Evolutionary conservation across 2,888 invertebrate genomes (phyloP), one percentile per base, ranked within the genome.

Genomic region (Hololepta plana): DNA sequence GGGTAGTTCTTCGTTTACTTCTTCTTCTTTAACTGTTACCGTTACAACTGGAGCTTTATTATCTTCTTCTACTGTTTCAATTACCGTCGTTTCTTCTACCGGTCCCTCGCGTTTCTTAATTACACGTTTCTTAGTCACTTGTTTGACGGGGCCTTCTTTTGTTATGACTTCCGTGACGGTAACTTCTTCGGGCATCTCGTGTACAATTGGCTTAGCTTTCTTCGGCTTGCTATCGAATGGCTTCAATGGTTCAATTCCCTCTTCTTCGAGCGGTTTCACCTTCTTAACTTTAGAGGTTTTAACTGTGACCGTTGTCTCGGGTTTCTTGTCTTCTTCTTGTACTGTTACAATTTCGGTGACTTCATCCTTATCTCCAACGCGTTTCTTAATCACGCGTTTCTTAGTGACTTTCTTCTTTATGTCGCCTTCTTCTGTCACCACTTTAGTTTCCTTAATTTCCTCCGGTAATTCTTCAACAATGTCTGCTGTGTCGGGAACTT

Each of bases 81-180:
- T 51, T 38, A 54, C 53, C 2, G 53, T 55, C 11, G 49, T 45
- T 39, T 56, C 49, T 32, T 47, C 38, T 34, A 51, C 44, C 30
- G 45, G 43, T 12, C 41, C 45, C 15, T 13, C 39, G 4, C 39
- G 38, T 29, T 41, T 56, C 35, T 55, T 63, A 2, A 60, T 53
- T 3, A 53, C 48, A 2, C 56, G 42, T 28, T 42, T 42, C 16
- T 36, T 46, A 6, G 43, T 39, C 10, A 40, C 40, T 23, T 38
- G 43, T 30, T 40, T 46, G 16, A 37, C 39, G 32, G 41, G 35
- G 3, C 49, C 53, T 26, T 43, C 40, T 6, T 48, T 43, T 0
- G 49, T 46, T n/a, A 41, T 13, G 8, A 34, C 30, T 33, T 41
- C 39, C 5, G 33, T 47, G 46, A 61, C 48, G 38, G 53, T 54